A percentile compares a stretch with the other conserved stretches of the same genome.
Conservation (phyloP, 2,888 invertebrate genomes). For the Polia nebulosa region DNA sequence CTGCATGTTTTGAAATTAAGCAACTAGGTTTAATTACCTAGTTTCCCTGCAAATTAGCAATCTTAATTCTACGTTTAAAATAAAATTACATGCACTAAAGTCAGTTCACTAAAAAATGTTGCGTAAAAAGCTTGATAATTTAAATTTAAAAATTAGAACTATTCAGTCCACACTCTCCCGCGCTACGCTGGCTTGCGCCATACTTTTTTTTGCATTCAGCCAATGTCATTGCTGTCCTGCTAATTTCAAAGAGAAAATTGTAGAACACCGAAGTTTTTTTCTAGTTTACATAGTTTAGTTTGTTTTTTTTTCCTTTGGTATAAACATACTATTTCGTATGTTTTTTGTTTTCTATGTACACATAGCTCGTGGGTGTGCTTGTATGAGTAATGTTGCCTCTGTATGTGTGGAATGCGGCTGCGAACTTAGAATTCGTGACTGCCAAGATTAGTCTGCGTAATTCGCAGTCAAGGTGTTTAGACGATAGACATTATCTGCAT, state of each 20-base stretch:
- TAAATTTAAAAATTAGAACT: slow-evolving; percentile 31
- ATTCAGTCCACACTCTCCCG: background rate
- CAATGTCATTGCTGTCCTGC: background rate
- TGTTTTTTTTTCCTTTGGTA: background rate
- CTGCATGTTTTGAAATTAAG: slow-evolving; percentile 23
- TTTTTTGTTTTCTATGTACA: slow-evolving; percentile 5
- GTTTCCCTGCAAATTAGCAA: slow-evolving; percentile 27
- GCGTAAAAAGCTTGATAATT: slow-evolving; percentile 11
- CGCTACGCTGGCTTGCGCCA: slow-evolving; percentile 7
- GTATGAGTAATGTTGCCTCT: slow-evolving; percentile 53
- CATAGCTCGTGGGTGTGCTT: slow-evolving; percentile 21
- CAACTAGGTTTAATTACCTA: slow-evolving; percentile 5
- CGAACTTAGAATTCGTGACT: slow-evolving; percentile 72
- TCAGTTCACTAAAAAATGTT: slow-evolving; percentile 11
- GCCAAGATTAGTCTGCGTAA: slow-evolving; percentile 73
- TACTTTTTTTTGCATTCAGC: slow-evolving; percentile 19
- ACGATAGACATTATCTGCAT: slow-evolving; percentile 57
- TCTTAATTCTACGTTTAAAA: slow-evolving; percentile 24
- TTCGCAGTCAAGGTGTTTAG: slow-evolving; percentile 62
- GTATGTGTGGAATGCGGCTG: slow-evolving; percentile 76
- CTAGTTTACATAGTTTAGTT: background rate
- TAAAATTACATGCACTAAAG: slow-evolving; percentile 23
- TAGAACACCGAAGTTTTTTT: slow-evolving; percentile 10
- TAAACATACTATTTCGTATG: background rate
- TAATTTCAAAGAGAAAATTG: slow-evolving; percentile 11